Conservation (phyloP, 2,113 vertebrate genomes). For the Coryphaenoides rupestris region DNA sequence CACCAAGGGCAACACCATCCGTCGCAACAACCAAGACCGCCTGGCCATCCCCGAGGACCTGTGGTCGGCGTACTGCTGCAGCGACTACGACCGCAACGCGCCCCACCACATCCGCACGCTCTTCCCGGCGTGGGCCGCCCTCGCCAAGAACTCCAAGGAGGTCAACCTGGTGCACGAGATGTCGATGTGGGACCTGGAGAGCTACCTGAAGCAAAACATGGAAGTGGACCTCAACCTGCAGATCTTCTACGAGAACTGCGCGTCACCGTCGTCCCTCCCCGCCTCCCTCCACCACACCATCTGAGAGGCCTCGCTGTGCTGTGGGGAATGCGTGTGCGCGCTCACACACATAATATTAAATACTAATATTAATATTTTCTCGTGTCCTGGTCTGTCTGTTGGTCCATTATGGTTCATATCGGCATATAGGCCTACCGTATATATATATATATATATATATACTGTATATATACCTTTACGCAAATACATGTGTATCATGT, state of each 20-base stretch:
- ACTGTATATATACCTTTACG: no score
- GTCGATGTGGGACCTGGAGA: constrained; percentile 61
- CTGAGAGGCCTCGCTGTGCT: constrained; percentile 30
- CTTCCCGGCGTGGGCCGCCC: constrained; percentile 54
- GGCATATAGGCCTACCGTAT: no score
- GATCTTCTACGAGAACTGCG: constrained; percentile 72
- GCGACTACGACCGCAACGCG: constrained; percentile 64
- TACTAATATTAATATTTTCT: no score
- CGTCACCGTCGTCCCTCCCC: constrained; percentile 68
- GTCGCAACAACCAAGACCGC: constrained; percentile 64
- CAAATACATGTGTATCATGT: no score
- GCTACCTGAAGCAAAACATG: constrained; percentile 53
- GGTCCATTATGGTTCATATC: no score
- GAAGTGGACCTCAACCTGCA: constrained; percentile 64
- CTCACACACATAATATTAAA: no score
- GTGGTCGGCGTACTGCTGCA: constrained; percentile 73
- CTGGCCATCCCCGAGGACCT: constrained; percentile 66
- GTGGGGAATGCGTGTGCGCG: no score
- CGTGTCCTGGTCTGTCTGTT: no score
- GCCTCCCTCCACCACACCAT: constrained; percentile 60
- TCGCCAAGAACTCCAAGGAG: constrained; percentile 63
- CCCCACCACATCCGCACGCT: constrained; percentile 57
- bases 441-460: no score
- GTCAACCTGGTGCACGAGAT: constrained; percentile 56
- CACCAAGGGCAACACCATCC: constrained; percentile 68